phyloP scores from a whole-genome alignment of 2,888 invertebrate genomes.

The Agrilus biguttatus region DNA sequence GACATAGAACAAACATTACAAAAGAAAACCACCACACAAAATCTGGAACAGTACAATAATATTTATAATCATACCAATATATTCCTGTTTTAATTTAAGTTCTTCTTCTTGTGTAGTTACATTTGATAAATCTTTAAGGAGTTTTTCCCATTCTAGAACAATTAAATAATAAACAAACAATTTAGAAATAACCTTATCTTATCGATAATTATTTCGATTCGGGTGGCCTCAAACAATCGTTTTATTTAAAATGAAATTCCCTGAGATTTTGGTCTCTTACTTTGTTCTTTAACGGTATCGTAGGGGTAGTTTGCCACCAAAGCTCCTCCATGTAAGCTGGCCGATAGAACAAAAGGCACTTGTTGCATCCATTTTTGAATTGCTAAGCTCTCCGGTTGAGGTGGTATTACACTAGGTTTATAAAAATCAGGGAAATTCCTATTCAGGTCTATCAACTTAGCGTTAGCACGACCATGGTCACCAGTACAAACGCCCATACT shows the following conservation, averaged over 20 bases:
- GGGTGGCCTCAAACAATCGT: no score
- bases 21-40: conserved; percentile 1
- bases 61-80: conserved; percentile 11
- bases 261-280: conserved; percentile 18
- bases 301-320: conserved; percentile 57
- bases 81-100: conserved; percentile 10
- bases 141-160: conserved; percentile 14
- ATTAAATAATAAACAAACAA: neutral
- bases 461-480: conserved; percentile 21
- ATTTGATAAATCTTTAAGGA: conserved; percentile 10
- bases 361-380: conserved; percentile 43
- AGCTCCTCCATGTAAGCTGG: conserved; percentile 50
- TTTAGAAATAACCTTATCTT: neutral
- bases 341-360: conserved; percentile 45
- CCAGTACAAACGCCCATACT: conserved; percentile 18
- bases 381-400: conserved; percentile 42
- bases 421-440: conserved; percentile 50
- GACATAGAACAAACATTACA: no score
- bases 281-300: conserved; percentile 35
- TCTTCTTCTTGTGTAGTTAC: conserved; percentile 7
- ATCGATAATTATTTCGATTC: no score
- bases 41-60: neutral
- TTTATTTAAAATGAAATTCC: no score
- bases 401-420: conserved; percentile 26
- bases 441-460: conserved; percentile 32